Evolutionary conservation across 2,797 vertebrate species (phyloP), one percentile per base, ranked within the genome.

Genomic region (Chaenodraco wilsoni): DNA sequence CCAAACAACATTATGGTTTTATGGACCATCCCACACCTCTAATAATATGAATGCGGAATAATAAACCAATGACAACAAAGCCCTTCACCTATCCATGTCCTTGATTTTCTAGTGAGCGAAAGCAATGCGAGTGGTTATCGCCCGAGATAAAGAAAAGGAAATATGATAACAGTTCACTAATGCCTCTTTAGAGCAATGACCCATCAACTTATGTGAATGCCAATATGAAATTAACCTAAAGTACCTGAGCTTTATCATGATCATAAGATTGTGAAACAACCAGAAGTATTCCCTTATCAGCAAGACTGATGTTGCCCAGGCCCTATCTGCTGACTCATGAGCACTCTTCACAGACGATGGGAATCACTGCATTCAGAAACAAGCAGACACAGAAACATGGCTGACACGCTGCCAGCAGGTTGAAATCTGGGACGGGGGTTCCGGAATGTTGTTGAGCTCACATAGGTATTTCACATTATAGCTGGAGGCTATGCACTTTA

Each of bases 301-400:
- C 51, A 72, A 37, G 45, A 49, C 14, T 55, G 55, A 66, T 72
- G 52, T 21, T 57, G 21, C 55, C 33, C 41, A 19, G 61, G 40
- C 54, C 15, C 4, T 52, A 70, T 44, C 81, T 76, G 64, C 66
- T 72, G 70, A 81, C 82, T 82, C 79, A 80, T 46, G 70, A 79
- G 49, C 52, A 76, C 66, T 67, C 77, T 86, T 68, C 61, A 82
- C 64, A 83, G 69, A 81, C 69, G 72, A n/a, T 19, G 49, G 48
- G 50, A 55, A 79, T 77, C 74, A 82, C 57, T 81, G 51, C 72
- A 80, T 41, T 60, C 37, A 66, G 9, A 33, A 16, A 58, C 27
- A 16, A 55, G 75, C 54, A 69, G 48, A 66, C 64, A 51, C 21
- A 54, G 27, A 43, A 60, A 46, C 23, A 49, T 62, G 50, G 13